Evolutionary conservation across 2,888 invertebrate species (phyloP).

Genomic region (Anodontia alba): DNA sequence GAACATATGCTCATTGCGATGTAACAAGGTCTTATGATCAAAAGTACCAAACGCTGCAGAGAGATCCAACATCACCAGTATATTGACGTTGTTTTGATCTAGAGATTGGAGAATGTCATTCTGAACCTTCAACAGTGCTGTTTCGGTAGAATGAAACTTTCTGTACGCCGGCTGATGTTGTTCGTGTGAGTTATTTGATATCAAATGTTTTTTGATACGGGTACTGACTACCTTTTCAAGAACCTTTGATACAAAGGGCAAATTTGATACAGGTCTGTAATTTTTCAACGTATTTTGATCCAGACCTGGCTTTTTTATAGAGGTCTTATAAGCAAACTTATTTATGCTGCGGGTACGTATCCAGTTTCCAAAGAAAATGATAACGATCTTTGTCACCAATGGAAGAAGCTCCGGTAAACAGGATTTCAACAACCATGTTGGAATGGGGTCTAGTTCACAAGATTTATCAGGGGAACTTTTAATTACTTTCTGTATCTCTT

Average conservation of each 20-base stretch:
- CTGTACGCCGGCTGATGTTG: conserved; percentile 41
- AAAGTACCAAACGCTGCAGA: conserved; percentile 52
- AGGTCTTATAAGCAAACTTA: conserved; percentile 21
- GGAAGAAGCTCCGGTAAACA: conserved; percentile 37
- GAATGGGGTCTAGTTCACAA: conserved; percentile 40
- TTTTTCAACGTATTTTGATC: conserved; percentile 36
- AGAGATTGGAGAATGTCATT: conserved; percentile 47
- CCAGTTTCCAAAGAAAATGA: conserved; percentile 8
- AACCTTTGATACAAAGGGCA: conserved; percentile 45
- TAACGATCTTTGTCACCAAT: conserved; percentile 11
- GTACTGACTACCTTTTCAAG: conserved; percentile 41
- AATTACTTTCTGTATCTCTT: conserved; percentile 5
- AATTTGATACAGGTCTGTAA: conserved; percentile 56
- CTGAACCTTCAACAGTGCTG: conserved; percentile 42
- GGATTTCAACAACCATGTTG: conserved; percentile 38
- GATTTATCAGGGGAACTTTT: conserved; percentile 26
- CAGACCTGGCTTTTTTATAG: conserved; percentile 24
- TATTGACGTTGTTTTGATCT: conserved; percentile 37
- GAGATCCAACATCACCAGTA: conserved; percentile 44
- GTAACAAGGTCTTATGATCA: conserved; percentile 36
- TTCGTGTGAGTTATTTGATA: conserved; percentile 39
- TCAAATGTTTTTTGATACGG: conserved; percentile 33
- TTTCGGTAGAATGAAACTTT: conserved; percentile 47
- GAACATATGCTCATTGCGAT: conserved; percentile 25
- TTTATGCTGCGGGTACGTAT: conserved; percentile 24